phyloP scores from a whole-genome alignment of 1,140 invertebrate species.

The Magallana ariakensis region DNA sequence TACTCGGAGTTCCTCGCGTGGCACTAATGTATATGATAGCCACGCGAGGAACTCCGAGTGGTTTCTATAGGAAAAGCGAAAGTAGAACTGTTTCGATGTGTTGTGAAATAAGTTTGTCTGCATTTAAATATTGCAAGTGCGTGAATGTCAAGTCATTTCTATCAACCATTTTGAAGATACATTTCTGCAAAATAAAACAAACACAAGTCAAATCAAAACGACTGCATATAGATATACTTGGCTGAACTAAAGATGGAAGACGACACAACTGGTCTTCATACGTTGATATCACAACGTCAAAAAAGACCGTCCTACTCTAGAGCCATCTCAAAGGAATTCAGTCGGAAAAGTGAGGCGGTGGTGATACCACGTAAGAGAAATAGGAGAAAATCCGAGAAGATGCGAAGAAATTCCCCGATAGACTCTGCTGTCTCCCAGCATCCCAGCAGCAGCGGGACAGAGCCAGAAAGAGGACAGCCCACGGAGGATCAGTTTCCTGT shows the following conservation, averaged over 20 bases:
- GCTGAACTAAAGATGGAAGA: constrained; percentile 38
- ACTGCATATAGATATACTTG: too few species aligned
- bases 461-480: neutral
- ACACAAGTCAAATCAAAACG: neutral
- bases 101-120: neutral
- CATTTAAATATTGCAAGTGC: neutral
- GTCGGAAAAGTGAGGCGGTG: neutral
- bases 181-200: neutral
- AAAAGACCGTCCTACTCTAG: constrained; percentile 46
- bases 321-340: constrained; percentile 45
- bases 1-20: too few species aligned
- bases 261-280: constrained; percentile 43
- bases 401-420: neutral
- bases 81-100: neutral
- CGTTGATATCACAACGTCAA: constrained; percentile 44
- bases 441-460: neutral
- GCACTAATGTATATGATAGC: too few species aligned
- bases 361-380: neutral
- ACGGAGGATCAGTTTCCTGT: neutral
- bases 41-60: neutral
- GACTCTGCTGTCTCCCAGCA: neutral
- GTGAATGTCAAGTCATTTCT: neutral
- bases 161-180: neutral
- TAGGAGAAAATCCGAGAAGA: neutral
- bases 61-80: neutral